A percentile compares a stretch with the other conserved stretches of the same genome.
Conservation (phyloP, 2,797 vertebrate species). For the Alosa sapidissima region DNA sequence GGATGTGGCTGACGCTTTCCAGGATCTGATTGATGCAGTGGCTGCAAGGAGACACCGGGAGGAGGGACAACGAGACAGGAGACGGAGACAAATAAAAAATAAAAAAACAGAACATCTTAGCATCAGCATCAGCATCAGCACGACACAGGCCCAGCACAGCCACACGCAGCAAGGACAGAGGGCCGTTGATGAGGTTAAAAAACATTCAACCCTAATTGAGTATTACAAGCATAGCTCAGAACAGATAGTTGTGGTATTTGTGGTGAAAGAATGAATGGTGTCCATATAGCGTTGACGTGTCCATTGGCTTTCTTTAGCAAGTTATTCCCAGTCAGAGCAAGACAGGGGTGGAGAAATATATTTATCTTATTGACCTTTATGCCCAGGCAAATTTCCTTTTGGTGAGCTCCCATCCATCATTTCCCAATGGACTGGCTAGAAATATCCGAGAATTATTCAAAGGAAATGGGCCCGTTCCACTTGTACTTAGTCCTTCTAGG, state of each 20-base stretch:
- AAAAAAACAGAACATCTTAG: not conserved
- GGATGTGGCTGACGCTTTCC: constrained; percentile 98
- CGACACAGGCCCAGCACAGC: not conserved
- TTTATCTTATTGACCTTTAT: constrained; percentile 37
- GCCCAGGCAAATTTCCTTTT: constrained; percentile 39
- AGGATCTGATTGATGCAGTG: constrained; percentile 99
- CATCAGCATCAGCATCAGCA: not conserved
- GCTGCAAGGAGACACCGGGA: constrained; percentile 65
- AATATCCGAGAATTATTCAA: constrained; percentile 9
- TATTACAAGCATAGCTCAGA: not conserved
- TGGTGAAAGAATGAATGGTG: not conserved
- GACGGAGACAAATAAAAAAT: not conserved
- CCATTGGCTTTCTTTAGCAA: not conserved
- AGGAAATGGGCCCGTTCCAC: not conserved
- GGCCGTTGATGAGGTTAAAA: not conserved
- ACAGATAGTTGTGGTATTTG: not conserved
- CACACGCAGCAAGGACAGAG: not conserved
- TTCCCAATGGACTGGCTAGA: not conserved
- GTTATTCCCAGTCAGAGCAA: not conserved
- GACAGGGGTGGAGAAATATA: constrained; percentile 23
- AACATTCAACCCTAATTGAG: not conserved
- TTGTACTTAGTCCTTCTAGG: not conserved
- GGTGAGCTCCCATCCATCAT: constrained; percentile 24
- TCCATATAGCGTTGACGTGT: not conserved
- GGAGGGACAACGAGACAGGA: not conserved